phyloP scores from a whole-genome alignment of 2,113 vertebrate species.

The Papio anubis region DNA sequence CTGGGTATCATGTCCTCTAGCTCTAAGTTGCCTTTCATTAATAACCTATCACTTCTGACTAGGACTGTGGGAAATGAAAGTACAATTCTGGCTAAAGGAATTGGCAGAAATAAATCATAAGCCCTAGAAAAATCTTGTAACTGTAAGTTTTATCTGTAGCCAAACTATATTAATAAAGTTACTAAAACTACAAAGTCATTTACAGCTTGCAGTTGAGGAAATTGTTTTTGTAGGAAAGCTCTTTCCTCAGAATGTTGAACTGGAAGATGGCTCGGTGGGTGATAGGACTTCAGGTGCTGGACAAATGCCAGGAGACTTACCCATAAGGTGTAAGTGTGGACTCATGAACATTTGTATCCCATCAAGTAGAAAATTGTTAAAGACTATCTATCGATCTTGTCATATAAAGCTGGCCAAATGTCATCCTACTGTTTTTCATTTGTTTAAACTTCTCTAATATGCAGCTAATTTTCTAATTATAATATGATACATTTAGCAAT shows the following conservation, averaged over 20 bases:
- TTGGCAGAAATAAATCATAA: not conserved
- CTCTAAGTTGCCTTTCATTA: not conserved
- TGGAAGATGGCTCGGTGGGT: not conserved
- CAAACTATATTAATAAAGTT: not conserved
- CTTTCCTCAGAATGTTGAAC: not conserved
- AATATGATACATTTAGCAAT: not conserved
- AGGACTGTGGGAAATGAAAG: not conserved
- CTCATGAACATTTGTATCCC: not conserved
- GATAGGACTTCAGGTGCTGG: not conserved
- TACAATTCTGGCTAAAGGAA: not conserved
- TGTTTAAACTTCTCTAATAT: not conserved
- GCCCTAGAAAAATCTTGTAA: not conserved
- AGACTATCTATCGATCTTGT: not conserved
- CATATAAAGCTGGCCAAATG: not conserved
- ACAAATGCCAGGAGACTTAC: not conserved
- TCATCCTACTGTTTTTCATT: not conserved
- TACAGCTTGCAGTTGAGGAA: not conserved
- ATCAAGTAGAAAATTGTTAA: not conserved
- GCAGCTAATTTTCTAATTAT: not conserved
- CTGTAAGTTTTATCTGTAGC: not conserved
- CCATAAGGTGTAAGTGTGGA: rapidly evolving
- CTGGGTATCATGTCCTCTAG: not conserved
- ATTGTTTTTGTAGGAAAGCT: not conserved
- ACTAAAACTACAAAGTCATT: not conserved
- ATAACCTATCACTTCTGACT: not conserved